Evolutionary conservation across 2,113 vertebrate genomes (phyloP).

Genomic region (Pseudorasbora parva): DNA sequence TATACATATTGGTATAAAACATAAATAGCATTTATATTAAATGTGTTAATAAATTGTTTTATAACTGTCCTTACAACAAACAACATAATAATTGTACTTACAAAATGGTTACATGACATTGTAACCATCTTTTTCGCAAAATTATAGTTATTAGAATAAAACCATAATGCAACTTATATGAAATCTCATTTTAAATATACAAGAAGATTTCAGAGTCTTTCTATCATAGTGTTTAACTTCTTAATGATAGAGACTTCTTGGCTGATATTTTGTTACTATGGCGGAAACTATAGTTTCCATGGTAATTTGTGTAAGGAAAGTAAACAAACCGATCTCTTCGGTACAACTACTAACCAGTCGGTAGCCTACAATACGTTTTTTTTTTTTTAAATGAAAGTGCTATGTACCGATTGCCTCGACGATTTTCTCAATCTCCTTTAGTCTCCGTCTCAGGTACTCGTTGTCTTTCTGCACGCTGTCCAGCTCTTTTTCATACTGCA

Average conservation of each 20-base stretch:
- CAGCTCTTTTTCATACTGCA: conserved; percentile 54
- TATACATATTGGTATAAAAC: too few relatives aligned
- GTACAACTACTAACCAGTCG: too few relatives aligned
- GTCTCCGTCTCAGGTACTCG: conserved; percentile 41
- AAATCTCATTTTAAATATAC: too few relatives aligned
- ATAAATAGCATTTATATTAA: too few relatives aligned
- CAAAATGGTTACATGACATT: neutral
- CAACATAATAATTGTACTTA: neutral
- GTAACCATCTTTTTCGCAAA: neutral
- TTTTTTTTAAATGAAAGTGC: neutral
- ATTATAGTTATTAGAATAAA: too few relatives aligned
- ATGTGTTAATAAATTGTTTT: too few relatives aligned
- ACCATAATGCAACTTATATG: too few relatives aligned
- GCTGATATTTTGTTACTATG: neutral
- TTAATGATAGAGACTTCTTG: neutral
- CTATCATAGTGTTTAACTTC: neutral
- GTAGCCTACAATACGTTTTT: too few relatives aligned
- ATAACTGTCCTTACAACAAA: too few relatives aligned
- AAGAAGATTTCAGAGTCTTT: too few relatives aligned
- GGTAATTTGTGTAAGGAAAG: neutral
- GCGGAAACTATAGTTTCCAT: neutral
- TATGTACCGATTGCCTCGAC: neutral
- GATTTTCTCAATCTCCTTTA: conserved; percentile 45
- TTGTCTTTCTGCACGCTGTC: conserved; percentile 47
- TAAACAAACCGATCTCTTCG: neutral